These are phyloP conservation scores for Phortica magna DNA, from an alignment of 2,888 invertebrate genomes.

Conservation along the genomic window DNA sequence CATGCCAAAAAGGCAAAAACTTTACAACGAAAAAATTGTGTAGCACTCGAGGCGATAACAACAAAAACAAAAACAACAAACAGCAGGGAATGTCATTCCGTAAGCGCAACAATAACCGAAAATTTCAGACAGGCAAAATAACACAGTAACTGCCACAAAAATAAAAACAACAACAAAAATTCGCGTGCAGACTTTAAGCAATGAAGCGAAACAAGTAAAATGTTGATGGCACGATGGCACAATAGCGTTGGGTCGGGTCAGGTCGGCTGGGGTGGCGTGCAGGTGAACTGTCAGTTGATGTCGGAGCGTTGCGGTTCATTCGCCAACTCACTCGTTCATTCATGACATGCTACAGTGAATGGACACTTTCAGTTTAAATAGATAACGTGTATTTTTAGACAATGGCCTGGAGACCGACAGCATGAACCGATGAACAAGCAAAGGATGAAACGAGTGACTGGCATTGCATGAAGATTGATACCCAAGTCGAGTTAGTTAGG, in stretches of 20 bases:
- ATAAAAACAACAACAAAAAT: constrained; percentile 1
- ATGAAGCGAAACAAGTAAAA: neutral
- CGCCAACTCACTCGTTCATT: constrained; percentile 5
- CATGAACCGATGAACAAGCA: neutral
- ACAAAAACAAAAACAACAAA: neutral
- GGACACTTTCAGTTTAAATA: constrained; percentile 40
- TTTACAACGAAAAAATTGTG: neutral
- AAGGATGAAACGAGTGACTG: neutral
- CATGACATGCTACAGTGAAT: constrained; percentile 25
- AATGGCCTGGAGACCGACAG: constrained; percentile 33
- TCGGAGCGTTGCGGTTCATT: neutral
- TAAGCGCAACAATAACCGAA: neutral
- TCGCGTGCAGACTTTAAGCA: neutral
- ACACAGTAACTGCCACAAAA: neutral
- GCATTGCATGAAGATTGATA: constrained; percentile 37
- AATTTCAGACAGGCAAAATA: neutral
- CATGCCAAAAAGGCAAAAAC: neutral
- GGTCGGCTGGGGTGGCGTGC: neutral
- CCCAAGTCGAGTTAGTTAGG: constrained; percentile 3
- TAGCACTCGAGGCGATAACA: constrained; percentile 3
- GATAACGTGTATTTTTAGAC: constrained; percentile 42
- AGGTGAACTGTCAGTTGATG: constrained; percentile 19
- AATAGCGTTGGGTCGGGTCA: neutral
- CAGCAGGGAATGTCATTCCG: neutral
- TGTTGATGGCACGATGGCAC: too few relatives aligned